Conservation (phyloP, 2,888 invertebrate species). For the Leptinotarsa haldemani region DNA sequence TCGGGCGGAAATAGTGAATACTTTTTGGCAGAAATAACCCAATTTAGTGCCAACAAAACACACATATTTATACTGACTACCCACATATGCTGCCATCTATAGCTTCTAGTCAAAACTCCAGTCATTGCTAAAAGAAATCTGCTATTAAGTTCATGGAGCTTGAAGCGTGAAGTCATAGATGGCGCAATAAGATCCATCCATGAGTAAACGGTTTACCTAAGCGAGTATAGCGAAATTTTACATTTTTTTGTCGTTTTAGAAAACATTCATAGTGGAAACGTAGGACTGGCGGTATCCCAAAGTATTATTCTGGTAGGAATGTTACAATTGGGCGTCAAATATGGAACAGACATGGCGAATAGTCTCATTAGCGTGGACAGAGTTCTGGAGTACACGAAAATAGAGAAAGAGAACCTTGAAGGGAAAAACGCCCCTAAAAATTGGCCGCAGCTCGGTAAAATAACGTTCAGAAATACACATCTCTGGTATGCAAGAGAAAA, state of each 20-base stretch:
- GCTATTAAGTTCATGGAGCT: not conserved
- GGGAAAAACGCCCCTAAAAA: conserved; percentile 68
- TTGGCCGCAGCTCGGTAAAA: conserved; percentile 74
- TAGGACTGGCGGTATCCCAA: conserved; percentile 80
- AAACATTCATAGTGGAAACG: conserved; percentile 73
- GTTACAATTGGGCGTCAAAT: conserved; percentile 83
- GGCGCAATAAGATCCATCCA: not conserved
- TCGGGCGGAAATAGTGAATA: too few species aligned
- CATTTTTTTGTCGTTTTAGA: conserved; percentile 58
- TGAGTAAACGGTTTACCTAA: not conserved
- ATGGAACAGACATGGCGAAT: conserved; percentile 79
- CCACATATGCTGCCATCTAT: not conserved
- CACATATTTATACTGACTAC: too few species aligned
- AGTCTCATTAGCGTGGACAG: conserved; percentile 85
- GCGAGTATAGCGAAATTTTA: not conserved
- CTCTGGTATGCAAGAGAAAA: conserved; percentile 74
- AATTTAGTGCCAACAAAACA: too few species aligned
- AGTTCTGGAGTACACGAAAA: conserved; percentile 80
- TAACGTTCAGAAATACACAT: conserved; percentile 72
- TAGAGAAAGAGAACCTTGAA: conserved; percentile 76
- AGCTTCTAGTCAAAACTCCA: not conserved
- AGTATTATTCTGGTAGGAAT: conserved; percentile 81
- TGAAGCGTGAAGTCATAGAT: not conserved
- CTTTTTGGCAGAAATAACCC: too few species aligned
- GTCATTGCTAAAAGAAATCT: not conserved